phyloP scores from a whole-genome alignment of 2,888 invertebrate species.

The Chironomus riparius region DNA sequence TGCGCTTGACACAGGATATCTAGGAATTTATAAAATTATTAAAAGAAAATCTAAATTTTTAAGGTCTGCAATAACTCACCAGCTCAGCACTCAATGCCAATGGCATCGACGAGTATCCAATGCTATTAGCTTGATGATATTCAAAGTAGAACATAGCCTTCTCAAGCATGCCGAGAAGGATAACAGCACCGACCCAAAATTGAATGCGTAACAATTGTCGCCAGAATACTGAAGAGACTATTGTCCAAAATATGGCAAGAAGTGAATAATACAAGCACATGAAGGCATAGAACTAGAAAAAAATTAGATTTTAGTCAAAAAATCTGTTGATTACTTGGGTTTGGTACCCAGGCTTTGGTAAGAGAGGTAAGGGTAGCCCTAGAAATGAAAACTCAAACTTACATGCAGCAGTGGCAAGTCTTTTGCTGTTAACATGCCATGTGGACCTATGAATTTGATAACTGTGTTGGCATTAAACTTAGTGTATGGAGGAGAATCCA shows the following conservation, averaged over 20 bases:
- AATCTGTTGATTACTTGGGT: too few species aligned
- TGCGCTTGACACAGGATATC: constrained; percentile 83
- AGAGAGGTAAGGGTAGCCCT: too few species aligned
- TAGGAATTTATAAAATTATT: constrained; percentile 39
- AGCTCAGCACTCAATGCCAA: constrained; percentile 75
- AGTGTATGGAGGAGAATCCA: constrained; percentile 37
- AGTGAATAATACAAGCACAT: constrained; percentile 84
- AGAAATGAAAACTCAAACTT: too few species aligned
- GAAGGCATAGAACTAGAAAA: constrained; percentile 69
- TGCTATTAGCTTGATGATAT: constrained; percentile 66
- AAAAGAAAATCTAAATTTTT: too few species aligned
- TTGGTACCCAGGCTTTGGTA: too few species aligned
- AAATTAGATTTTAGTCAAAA: too few species aligned
- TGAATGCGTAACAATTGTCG: constrained; percentile 83
- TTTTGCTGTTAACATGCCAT: constrained; percentile 79
- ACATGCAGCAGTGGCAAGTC: constrained; percentile 83
- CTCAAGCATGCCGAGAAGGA: constrained; percentile 76
- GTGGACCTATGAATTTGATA: constrained; percentile 63
- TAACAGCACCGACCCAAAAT: constrained; percentile 93
- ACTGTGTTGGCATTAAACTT: constrained; percentile 52
- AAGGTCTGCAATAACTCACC: too few species aligned
- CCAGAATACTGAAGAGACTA: constrained; percentile 79
- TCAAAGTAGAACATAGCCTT: constrained; percentile 87
- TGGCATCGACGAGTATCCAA: constrained; percentile 54
- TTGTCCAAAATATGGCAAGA: constrained; percentile 74